Evolutionary conservation across 1,140 invertebrate genomes (phyloP), one percentile per base, ranked within the genome.

Genomic region (Drosophila santomea): DNA sequence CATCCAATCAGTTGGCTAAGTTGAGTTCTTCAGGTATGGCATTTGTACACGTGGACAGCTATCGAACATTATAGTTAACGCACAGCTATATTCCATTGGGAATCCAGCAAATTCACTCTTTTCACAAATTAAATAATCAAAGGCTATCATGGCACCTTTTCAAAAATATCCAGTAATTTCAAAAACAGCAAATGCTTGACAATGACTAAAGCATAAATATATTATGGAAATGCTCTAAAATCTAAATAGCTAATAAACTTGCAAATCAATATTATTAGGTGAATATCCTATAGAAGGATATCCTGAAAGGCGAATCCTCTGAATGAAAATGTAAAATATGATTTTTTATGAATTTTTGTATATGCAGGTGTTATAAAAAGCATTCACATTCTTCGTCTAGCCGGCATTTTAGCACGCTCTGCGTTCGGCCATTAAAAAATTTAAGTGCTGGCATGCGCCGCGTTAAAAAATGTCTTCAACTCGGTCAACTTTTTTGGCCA

Each of bases 381-480:
- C 51, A 12, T 50, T 58, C 44, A n/a, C 36, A 71, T 50, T 69
- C 52, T 57, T 69, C 45, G 67, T 71, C 67, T 71, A 48, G 64
- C 67, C 67, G 56, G 39, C 15, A 41, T 41, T 69, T 12, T 28
- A 36, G 47, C 6, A 10, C n/a, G 43, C 43, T 50, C 36, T 35
- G 25, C 32, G 35, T n/a, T n/a, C 10, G 52, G 68, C 28, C 59
- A 78, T 84, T 59, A 86, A 86, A 79, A 45, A 44, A 56, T 80
- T 89, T 89, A 84, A 89, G 84, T 89, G 80, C 69, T 71, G 88
- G 57, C 84, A 89, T 89, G 84, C 68, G 84, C 69, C 59, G 32
- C 25, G 64, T 75, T 47, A 81, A 77, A 76, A 48, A 38, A 36
- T 59, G 41, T 47, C 54, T 80, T 63, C 61, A 47, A 57, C 28